Evolutionary conservation across 2,797 vertebrate genomes (phyloP), one percentile per base, ranked within the genome.

Genomic region (Phylloscopus collybita): DNA sequence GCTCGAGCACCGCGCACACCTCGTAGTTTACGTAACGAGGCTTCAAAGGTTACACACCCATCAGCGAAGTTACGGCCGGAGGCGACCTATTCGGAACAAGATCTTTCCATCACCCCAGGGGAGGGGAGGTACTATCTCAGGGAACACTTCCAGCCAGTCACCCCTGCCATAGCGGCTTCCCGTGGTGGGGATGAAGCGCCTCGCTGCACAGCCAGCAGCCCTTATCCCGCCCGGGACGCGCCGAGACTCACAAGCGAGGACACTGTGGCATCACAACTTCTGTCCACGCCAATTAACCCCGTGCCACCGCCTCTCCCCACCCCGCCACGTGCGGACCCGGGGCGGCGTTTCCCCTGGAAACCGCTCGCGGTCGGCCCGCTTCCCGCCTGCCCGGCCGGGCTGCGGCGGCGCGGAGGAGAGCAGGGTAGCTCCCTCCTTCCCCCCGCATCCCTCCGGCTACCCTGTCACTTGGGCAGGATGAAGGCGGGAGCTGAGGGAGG

Each of bases 101-200:
- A 22, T 14, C 1, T 5, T 36, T 2, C 12, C 9, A 32, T 14
- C 18, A 16, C 47, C 5, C 4, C 45, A 16, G 29, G 20, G 56
- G 4, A 23, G 10, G 17, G 38, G 9, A 50, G 36, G 19, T 0
- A 19, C 1, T 18, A 5, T 16, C 62, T 29, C 79, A 16, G 2
- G 2, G 7, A 18, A 15, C 16, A 10, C 59, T 25, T 21, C 5
- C 53, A 17, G 30, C 21, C 62, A 4, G 20, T 4, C 40, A 20
- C 19, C 21, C 10, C 21, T 4, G 21, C 3, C 6, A 9, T 0
- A 5, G 40, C 0, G 23, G 14, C 29, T n/a, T 57, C 1, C 42
- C 9, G 10, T 1, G 14, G 0, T 0, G 18, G 1, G 26, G 30
- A 16, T 1, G 42, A 22, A 22, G 32, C 25, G 8, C 21, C 38